Base-by-base conservation (phyloP, 2,888 invertebrate genomes). In the Stenolophus ochropezus region DNA sequence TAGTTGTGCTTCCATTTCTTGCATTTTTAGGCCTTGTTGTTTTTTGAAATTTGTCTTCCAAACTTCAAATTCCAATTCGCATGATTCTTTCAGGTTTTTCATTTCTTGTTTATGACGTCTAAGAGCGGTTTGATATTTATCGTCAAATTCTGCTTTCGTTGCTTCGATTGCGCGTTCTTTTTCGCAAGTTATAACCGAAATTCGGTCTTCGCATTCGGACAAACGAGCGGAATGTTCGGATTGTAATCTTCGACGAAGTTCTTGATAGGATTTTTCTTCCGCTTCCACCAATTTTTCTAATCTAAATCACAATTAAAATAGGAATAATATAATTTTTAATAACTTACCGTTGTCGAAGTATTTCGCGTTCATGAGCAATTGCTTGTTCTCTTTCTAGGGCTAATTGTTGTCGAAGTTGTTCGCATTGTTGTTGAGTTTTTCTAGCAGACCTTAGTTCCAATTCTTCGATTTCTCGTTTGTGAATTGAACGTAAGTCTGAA, bases 1-100 rank as follows among this genome's bases (percentile, higher is more conserved):
- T 85, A 96, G 93, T 84, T 92, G 91, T 80, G 91, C 90, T 88
- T 95, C 94, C 86, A 92, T 94, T 86, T 93, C 93, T 80, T 92
- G 91, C 75, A 95, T 88, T 6, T 91, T 87, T 25, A 91, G 84
- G 16, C 91, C 91, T 85, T 94, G 93, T 83, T 94, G 93, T 81
- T 92, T 91, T 85, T 92, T 92, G 84, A 91, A 92, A 76, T 92
- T 92, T 76, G 90, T 91, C 84, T 93, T 91, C 91, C 92, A 93
- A n/a, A 91, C 90, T 83, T 94, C 93, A 86, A 92, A 91, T 85
- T 94, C 93, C 0, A 91, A 88, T 84, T 92, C 91, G 0, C 93
- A 86, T 1, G 93, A 91, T 84, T 93, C 92, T 83, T 93, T 92
- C 85, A 93, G 89, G 58, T 90, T 87, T 85, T 91, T 90, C 49